These are phyloP conservation scores for Protobothrops mucrosquamatus DNA, from an alignment of 2,113 vertebrate genomes.

Conservation along the genomic window DNA sequence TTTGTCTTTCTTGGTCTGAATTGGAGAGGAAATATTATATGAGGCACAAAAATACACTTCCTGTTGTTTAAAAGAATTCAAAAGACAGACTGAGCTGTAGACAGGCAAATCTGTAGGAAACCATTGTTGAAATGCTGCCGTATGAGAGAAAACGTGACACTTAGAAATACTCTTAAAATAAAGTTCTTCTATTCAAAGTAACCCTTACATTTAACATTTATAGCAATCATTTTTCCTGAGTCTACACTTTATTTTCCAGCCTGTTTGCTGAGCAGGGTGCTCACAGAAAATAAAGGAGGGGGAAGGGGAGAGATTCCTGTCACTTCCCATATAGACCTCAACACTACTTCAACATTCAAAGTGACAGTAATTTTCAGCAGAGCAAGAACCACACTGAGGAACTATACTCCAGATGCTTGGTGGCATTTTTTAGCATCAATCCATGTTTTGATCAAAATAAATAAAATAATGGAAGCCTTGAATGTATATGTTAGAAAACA, in stretches of 20 bases:
- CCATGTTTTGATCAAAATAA: conserved; percentile 54
- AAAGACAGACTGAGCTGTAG: background rate
- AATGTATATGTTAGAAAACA: background rate
- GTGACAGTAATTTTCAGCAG: conserved; percentile 62
- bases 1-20: background rate
- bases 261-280: conserved; percentile 13
- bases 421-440: conserved; percentile 62
- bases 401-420: conserved; percentile 66
- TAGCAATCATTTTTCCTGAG: background rate
- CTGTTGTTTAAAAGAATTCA: background rate
- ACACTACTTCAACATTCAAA: conserved; percentile 43
- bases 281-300: conserved; percentile 16
- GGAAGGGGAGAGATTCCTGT: conserved; percentile 40
- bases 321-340: conserved; percentile 55
- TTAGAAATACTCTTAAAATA: background rate
- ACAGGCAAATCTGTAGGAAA: background rate
- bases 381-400: conserved; percentile 52
- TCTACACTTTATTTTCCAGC: background rate
- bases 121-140: too few species aligned
- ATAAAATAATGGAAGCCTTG: background rate
- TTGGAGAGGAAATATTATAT: background rate
- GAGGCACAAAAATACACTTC: background rate
- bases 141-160: background rate
- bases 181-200: background rate
- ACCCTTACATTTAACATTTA: background rate